Percentiles rank a stretch among this genome's conserved stretches.
Evolutionary conservation across 2,888 invertebrate genomes (phyloP).

Genomic region (Odontothrips loti): DNA sequence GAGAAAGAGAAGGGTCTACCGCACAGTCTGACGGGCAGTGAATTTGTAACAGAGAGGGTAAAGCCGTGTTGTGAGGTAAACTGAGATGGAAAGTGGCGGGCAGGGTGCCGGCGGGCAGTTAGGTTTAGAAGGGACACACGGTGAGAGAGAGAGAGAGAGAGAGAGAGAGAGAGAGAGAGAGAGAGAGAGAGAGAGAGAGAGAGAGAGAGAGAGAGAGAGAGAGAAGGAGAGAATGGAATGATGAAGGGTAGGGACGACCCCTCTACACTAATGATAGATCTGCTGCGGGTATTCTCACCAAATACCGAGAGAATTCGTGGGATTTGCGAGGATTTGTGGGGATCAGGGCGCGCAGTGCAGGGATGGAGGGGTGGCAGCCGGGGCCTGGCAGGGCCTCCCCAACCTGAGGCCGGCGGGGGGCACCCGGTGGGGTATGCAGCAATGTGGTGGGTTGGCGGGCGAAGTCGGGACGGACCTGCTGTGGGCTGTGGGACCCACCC

Average conservation of each 20-base stretch:
- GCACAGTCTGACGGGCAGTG: too few relatives aligned
- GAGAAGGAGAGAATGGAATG: not conserved
- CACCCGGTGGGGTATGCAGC: too few relatives aligned
- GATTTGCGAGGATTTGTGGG: slow-evolving; percentile 21
- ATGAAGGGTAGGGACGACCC: slow-evolving; percentile 17
- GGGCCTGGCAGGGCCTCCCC: not conserved
- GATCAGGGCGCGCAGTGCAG: not conserved
- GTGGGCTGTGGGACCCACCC: too few relatives aligned
- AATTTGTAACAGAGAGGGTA: not conserved
- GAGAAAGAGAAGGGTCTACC: too few relatives aligned
- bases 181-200: not conserved
- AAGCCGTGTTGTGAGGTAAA: slow-evolving; percentile 6
- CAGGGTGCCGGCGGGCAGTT: too few relatives aligned
- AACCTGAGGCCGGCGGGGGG: too few relatives aligned
- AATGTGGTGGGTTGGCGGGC: too few relatives aligned
- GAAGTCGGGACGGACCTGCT: too few relatives aligned
- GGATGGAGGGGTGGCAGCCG: not conserved
- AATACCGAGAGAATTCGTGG: slow-evolving; percentile 24
- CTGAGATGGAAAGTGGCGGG: not conserved
- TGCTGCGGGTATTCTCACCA: slow-evolving; percentile 22
- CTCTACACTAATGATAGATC: slow-evolving; percentile 25
- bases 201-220: not conserved
- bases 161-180: not conserved
- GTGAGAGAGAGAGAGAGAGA: too few relatives aligned
- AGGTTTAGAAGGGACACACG: too few relatives aligned